These are phyloP conservation scores for Staurois parvus DNA, from an alignment of 2,797 vertebrate species.

Conservation along the genomic window DNA sequence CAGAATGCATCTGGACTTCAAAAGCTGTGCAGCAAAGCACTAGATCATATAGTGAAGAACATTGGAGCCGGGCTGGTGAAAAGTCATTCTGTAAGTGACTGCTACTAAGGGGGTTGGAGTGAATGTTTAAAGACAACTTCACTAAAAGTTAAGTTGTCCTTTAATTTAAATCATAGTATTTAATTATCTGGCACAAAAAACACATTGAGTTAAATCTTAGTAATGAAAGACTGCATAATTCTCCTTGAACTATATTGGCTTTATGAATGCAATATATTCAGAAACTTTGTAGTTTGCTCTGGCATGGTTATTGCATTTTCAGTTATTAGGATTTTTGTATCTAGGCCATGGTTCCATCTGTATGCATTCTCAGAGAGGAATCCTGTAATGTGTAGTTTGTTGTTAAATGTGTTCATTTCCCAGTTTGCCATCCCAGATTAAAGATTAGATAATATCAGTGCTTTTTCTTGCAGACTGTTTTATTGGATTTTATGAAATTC, in stretches of 20 bases:
- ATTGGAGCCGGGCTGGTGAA: too few species aligned
- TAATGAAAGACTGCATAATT: not conserved
- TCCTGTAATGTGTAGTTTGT: slow-evolving; percentile 19
- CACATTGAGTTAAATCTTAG: not conserved
- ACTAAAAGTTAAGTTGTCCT: too few species aligned
- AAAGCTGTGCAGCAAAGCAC: too few species aligned
- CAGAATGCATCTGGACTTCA: too few species aligned
- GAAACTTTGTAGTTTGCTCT: not conserved
- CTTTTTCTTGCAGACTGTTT: not conserved
- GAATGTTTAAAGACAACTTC: too few species aligned
- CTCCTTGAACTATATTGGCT: not conserved
- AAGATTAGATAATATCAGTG: slow-evolving; percentile 24
- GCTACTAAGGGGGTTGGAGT: too few species aligned
- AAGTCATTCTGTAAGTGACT: too few species aligned
- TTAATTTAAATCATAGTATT: too few species aligned
- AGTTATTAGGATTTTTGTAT: slow-evolving; percentile 18
- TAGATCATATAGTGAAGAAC: too few species aligned
- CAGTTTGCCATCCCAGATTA: slow-evolving; percentile 9
- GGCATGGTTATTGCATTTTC: slow-evolving; percentile 3
- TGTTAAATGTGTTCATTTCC: slow-evolving; percentile 14
- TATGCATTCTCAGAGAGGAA: not conserved
- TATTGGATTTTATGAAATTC: not conserved
- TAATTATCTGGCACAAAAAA: too few species aligned
- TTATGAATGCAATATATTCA: not conserved
- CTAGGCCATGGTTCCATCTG: slow-evolving; percentile 22